Evolutionary conservation across 2,797 vertebrate species (phyloP).

Genomic region (Gobio occitaniae): DNA sequence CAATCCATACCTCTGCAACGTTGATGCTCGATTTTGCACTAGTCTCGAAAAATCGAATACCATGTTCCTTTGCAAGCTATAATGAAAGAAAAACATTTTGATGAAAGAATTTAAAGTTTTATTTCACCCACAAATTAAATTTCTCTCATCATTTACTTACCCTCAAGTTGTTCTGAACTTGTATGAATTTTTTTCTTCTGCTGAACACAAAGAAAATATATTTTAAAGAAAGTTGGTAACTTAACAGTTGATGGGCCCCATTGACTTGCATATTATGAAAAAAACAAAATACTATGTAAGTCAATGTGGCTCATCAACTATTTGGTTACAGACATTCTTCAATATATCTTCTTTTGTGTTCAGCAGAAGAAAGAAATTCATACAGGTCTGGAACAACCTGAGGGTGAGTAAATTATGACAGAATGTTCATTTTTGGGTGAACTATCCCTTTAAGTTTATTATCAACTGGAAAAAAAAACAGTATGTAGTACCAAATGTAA

Average conservation of each 20-base stretch:
- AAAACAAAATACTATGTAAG: not conserved
- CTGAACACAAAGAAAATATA: not conserved
- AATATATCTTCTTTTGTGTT: not conserved
- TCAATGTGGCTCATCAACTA: not conserved
- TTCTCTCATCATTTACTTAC: not conserved
- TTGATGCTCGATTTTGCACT: slow-evolving; percentile 95
- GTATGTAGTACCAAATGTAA: not conserved
- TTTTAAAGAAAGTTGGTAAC: not conserved
- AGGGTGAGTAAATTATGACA: too few species aligned
- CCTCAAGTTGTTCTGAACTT: not conserved
- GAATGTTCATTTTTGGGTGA: not conserved
- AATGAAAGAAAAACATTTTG: slow-evolving; percentile 31
- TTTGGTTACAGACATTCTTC: not conserved
- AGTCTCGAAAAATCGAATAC: slow-evolving; percentile 93
- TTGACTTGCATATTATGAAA: not conserved
- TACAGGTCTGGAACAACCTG: not conserved
- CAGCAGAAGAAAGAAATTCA: not conserved
- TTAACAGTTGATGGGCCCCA: not conserved
- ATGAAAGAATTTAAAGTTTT: not conserved
- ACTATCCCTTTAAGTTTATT: not conserved
- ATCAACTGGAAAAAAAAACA: not conserved
- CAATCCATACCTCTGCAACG: slow-evolving; percentile 88
- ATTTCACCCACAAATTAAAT: not conserved
- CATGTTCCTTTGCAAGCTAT: slow-evolving; percentile 90
- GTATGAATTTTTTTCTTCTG: not conserved